Base-by-base conservation (phyloP, 2,113 vertebrate genomes). In the Micronisus gabar region DNA sequence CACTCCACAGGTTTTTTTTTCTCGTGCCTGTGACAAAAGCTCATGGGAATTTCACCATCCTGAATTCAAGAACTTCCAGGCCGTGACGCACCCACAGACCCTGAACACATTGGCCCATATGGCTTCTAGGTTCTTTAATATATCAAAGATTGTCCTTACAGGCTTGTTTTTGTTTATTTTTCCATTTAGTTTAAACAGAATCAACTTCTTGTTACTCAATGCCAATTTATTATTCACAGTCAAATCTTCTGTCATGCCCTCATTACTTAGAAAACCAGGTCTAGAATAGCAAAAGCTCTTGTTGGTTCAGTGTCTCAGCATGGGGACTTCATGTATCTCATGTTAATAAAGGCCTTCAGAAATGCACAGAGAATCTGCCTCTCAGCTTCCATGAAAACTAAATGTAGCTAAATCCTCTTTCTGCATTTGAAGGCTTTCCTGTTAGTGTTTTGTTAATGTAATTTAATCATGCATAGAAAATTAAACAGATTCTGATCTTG, bases 21-120 rank as follows among this genome's bases (percentile, higher is more conserved):
- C 14, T 45, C n/a, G 1, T 3, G 5, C 22, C 38, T 78, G 29
- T 61, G n/a, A 45, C 22, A 50, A 68, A 91, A 78, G 32, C 13
- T 76, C 36, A 67, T 68, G 43, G 38, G 70, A 79, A 59, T 85
- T 72, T 84, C 30, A 63, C 19, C 30, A 43, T 76, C 15, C 47
- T 38, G 68, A 84, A 56, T 23, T 53, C 38, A 72, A 68, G 48
- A 88, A 58, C 20, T 48, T 88, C 34, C 48, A 85, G 27, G 38
- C 63, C 6, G 1, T 81, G 43, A 84, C 0, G 0, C 29, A 58
- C 36, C 18, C 16, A 13, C 48, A 81, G 29, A 58, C 41, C 15
- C 34, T 72, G 73, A 90, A 72, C 32, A 30, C 16, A 17, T 45
- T 45, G 25, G 43, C 53, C 27, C 30, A 73, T 48, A 16, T 63